These are phyloP conservation scores for Hemibagrus guttatus DNA, from an alignment of 2,797 vertebrate genomes.

Conservation along the genomic window DNA sequence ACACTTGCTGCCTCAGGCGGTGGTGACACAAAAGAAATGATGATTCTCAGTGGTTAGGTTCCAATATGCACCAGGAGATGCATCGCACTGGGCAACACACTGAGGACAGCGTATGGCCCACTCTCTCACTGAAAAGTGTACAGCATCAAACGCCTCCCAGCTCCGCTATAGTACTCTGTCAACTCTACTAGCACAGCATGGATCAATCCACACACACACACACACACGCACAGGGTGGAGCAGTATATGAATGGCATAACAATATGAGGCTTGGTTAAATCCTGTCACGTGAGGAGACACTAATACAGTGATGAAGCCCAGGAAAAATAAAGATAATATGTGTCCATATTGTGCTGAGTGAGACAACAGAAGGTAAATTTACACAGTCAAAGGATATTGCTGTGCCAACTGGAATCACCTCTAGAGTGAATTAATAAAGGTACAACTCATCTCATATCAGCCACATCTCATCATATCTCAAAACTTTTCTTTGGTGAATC, in stretches of 20 bases:
- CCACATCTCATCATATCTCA: too few relatives aligned
- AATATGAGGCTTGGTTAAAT: background rate
- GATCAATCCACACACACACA: slow-evolving; percentile 16
- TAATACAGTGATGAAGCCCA: background rate
- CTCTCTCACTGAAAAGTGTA: slow-evolving; percentile 44
- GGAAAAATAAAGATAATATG: background rate
- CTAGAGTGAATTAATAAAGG: too few relatives aligned
- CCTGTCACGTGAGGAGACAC: background rate
- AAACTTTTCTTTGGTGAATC: slow-evolving; percentile 20
- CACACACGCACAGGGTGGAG: background rate
- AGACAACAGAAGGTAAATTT: background rate
- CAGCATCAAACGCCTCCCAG: slow-evolving; percentile 29
- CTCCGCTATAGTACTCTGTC: slow-evolving; percentile 10
- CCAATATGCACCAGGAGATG: slow-evolving; percentile 52
- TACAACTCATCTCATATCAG: too few relatives aligned
- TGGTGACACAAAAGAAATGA: slow-evolving; percentile 61
- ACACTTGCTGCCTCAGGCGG: slow-evolving; percentile 53
- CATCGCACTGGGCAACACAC: slow-evolving; percentile 36
- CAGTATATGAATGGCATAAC: background rate
- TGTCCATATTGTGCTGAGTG: background rate
- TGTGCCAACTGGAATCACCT: too few relatives aligned
- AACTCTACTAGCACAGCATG: background rate
- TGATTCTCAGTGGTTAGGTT: slow-evolving; percentile 46
- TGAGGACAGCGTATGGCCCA: slow-evolving; percentile 53
- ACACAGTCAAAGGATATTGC: too few relatives aligned